phyloP scores from a whole-genome alignment of 2,797 vertebrate species.

The Octomys mimax region DNA sequence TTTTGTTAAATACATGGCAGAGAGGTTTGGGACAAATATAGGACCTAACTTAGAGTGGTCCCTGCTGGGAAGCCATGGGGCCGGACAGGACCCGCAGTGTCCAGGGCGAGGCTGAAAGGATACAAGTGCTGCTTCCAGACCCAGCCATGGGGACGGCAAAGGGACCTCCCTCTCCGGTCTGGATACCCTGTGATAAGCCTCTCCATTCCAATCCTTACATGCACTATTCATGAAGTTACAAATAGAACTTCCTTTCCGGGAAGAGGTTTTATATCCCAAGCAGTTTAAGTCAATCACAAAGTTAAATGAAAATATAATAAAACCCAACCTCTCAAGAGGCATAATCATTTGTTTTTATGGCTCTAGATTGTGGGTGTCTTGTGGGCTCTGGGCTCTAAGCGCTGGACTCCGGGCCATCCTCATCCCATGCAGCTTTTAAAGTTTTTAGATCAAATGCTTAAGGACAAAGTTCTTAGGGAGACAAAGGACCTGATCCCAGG shows the following conservation, averaged over 20 bases:
- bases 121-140: not conserved
- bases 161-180: not conserved
- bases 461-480: not conserved
- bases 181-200: not conserved
- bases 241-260: not conserved
- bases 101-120: not conserved
- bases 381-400: not conserved
- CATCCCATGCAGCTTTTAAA: not conserved
- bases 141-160: not conserved
- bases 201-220: not conserved
- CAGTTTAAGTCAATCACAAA: slow-evolving; percentile 43
- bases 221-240: not conserved
- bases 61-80: not conserved
- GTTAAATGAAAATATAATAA: slow-evolving; percentile 29
- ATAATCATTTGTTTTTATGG: not conserved
- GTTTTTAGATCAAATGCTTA: slow-evolving; percentile 15
- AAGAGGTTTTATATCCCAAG: slow-evolving; percentile 32
- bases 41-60: not conserved
- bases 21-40: not conserved
- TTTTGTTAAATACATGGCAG: slow-evolving; percentile 25
- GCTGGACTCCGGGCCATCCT: not conserved
- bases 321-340: not conserved
- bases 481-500: not conserved
- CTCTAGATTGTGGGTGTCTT: not conserved
- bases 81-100: not conserved